Evolutionary conservation across 2,113 vertebrate genomes (phyloP), one percentile per base, ranked within the genome.

Genomic region (Scolopax mira): DNA sequence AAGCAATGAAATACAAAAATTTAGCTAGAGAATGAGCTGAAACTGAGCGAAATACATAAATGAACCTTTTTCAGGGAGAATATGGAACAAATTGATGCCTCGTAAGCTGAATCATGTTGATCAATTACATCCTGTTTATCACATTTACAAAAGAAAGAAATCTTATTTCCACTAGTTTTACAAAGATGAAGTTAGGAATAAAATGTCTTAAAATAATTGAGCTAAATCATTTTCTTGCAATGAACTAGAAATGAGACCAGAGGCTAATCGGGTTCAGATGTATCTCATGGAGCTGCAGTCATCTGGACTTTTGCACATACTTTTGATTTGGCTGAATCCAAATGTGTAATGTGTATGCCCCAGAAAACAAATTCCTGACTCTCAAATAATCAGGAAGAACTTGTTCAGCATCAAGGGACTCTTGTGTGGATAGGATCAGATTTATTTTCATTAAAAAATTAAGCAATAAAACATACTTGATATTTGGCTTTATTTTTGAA

Each of bases 251-350:
- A 49, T 66, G 6, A 25, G 2, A 57, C 30, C 49, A 54, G 5
- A 66, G 13, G 22, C 35, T 62, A 77, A 7, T 48, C 3, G 10
- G n/a, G 17, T 84, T 79, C 49, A 49, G 12, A 3, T 81, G 22
- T 44, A 54, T 41, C 8, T 77, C 19, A 9, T 0, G 4, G 18
- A 65, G 22, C 51, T 93, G 72, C 23, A 64, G 16, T 61, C 49
- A 28, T 27, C 6, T 64, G 39, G 52, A 65, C 5, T 58, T 79
- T 57, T 0, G 0, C 15, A 57, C 10, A 12, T 25, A 42, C 3
- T 46, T 66, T 35, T 90, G 27, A 48, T 77, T 62, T 78, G n/a
- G 5, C 11, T 73, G 5, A 46, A 23, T 75, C 41, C 9, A 23
- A 48, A n/a, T 52, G 11, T 42, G 28, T 51, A 25, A 15, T 42